Conservation (phyloP, 2,888 invertebrate species). For the Barypeithes pellucidus region DNA sequence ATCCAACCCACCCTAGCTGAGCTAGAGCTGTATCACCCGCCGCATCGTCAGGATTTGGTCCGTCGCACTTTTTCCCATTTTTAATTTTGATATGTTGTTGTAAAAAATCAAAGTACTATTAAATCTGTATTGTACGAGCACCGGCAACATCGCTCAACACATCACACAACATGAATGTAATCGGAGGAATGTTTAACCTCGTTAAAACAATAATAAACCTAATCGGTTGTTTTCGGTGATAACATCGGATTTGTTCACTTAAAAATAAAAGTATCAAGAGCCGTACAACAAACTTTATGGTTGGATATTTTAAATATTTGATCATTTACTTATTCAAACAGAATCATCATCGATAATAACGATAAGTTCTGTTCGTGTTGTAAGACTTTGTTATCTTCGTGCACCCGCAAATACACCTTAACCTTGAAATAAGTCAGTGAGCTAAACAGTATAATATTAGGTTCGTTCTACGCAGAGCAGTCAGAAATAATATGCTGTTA, state of each 20-base stretch:
- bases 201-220: slow-evolving; percentile 26
- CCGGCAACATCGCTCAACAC: slow-evolving; percentile 1
- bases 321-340: background rate
- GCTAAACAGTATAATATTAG: background rate
- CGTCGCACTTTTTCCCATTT: too few relatives aligned
- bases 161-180: slow-evolving; percentile 21
- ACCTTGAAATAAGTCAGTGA: slow-evolving; percentile 6
- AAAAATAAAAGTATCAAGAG: slow-evolving; percentile 5
- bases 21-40: too few relatives aligned
- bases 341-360: too few relatives aligned
- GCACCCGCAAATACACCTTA: background rate
- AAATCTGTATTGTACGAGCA: background rate
- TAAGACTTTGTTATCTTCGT: background rate
- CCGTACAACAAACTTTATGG: background rate
- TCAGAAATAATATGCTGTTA: too few relatives aligned
- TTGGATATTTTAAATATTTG: background rate
- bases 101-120: background rate
- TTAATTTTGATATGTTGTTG: too few relatives aligned
- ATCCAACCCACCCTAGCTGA: too few relatives aligned
- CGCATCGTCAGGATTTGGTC: too few relatives aligned
- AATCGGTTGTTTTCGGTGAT: slow-evolving; percentile 21
- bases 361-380: background rate
- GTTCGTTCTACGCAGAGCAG: too few relatives aligned
- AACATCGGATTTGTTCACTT: slow-evolving; percentile 15
- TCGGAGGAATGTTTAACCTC: slow-evolving; percentile 27